Evolutionary conservation across 2,113 vertebrate genomes (phyloP).

Genomic region (Dissostichus mawsoni): DNA sequence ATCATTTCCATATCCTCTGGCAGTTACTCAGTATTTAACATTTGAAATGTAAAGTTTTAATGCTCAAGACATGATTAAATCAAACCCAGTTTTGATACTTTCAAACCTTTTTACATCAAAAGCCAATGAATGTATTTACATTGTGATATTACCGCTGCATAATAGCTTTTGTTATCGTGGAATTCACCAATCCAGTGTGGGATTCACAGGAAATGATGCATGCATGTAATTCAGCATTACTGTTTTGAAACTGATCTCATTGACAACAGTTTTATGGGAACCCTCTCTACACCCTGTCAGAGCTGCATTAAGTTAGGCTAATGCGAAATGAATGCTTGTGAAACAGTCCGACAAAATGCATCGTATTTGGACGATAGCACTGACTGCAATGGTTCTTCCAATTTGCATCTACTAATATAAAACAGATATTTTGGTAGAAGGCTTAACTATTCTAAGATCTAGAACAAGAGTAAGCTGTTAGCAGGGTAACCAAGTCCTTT

Average conservation of each 20-base stretch:
- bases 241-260: not conserved
- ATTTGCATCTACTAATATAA: not conserved
- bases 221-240: not conserved
- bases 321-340: not conserved
- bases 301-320: not conserved
- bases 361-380: not conserved
- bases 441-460: no score
- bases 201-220: not conserved
- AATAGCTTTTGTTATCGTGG: not conserved
- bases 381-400: not conserved
- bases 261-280: not conserved
- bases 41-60: not conserved
- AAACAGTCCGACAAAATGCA: no score
- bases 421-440: not conserved
- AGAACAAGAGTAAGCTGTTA: no score
- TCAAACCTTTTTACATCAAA: not conserved
- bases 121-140: not conserved
- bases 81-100: not conserved
- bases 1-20: slow-evolving; percentile 5
- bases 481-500: no score
- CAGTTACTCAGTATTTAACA: slow-evolving; percentile 15
- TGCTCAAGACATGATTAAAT: not conserved
- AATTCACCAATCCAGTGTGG: not conserved
- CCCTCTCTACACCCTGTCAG: not conserved
- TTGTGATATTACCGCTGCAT: not conserved